Base-by-base conservation (phyloP, 2,888 invertebrate species). In the Eristalis pertinax region DNA sequence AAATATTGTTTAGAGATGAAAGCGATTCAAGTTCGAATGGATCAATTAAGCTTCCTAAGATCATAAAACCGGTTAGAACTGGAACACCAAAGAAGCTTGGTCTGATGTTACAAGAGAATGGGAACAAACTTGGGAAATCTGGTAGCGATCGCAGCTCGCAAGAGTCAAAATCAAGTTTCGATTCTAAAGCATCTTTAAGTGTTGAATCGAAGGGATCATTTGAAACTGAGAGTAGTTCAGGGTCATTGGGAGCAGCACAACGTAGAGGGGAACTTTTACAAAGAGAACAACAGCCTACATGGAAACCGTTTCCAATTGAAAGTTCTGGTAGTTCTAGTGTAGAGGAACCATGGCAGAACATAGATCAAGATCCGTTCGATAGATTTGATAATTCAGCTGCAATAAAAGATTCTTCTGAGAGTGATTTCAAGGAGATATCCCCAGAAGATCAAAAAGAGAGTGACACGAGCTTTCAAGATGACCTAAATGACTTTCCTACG, bases 251-350 rank as follows among this genome's bases (percentile, higher is more conserved):
- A n/a, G 95, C 95, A 78, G 96, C 95, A 22, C 95, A 95, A 89
- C 93, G 96, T 41, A 94, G 95, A 3, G 96, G 95, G 1, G 95
- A 93, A 86, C 91, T 94, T 35, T 93, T 92, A 3, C 93, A 94
- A 67, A 94, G 95, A 91, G 97, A 97, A 91, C 93, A 96, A 74
- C 96, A 96, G 91, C 96, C 96, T 4, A 97, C 97, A 0, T 97
- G 97, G 96, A 95, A 96, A 90, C 96, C 97, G 3, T 97, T 97
- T 91, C 96, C 97, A 26, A 95, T 97, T 19, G 97, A 97, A 91
- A 97, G 97, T 91, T 97, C 97, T 70, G 97, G 96, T 50, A 97
- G 97, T 88, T 97, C 97, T 4, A 97, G 97, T 91, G 95, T 97
- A 64, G 97, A 97, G 92, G 97, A 97, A 91, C 96, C 96, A 7